A percentile compares a stretch with the other conserved stretches of the same genome.
Conservation (phyloP, 2,113 vertebrate species). For the Tringa solitaria region DNA sequence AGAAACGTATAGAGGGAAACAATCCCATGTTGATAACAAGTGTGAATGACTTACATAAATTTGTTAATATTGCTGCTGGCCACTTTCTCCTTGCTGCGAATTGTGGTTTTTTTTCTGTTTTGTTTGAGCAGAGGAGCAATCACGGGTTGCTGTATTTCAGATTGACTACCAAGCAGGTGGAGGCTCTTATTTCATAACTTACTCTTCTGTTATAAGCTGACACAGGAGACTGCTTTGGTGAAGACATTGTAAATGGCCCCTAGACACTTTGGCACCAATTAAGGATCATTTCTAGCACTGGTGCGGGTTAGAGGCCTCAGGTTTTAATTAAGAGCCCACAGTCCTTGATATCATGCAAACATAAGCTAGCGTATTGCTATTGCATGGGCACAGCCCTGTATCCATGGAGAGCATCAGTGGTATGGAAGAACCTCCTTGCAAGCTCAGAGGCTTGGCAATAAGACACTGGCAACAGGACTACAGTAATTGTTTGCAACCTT, state of each 20-base stretch:
- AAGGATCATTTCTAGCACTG: not conserved
- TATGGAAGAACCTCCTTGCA: not conserved
- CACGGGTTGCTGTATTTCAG: not conserved
- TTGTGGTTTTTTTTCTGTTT: not conserved
- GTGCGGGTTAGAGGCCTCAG: not conserved
- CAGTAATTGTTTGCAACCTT: not conserved
- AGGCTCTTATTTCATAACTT: not conserved
- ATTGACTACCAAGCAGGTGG: not conserved
- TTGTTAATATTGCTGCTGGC: not conserved
- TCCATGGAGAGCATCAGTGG: not conserved
- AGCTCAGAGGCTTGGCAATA: not conserved
- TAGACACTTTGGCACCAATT: not conserved
- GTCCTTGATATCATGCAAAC: not conserved
- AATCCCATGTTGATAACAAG: not conserved
- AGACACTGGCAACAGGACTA: not conserved
- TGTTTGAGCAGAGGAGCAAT: not conserved
- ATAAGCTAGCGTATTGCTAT: not conserved
- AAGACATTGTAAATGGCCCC: not conserved
- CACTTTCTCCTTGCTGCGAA: not conserved
- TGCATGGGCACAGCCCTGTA: not conserved
- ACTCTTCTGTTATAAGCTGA: not conserved
- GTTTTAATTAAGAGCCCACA: not conserved
- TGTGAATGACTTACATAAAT: not conserved
- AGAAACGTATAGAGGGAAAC: not conserved
- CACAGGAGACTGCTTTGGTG: not conserved